phyloP scores from a whole-genome alignment of 2,113 vertebrate genomes.

The Pluvialis apricaria region DNA sequence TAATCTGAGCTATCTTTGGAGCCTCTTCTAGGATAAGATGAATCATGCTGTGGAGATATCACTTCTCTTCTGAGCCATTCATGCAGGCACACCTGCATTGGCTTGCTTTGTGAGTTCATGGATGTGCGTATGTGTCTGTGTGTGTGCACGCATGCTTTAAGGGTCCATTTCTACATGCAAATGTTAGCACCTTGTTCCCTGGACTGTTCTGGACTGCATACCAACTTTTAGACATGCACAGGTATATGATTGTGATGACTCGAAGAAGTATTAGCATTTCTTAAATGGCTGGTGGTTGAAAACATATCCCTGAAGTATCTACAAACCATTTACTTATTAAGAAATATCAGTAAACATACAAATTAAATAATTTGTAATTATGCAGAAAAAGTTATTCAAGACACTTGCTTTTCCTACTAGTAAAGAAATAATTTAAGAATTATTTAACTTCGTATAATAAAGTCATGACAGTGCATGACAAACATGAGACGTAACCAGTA shows the following conservation, averaged over 20 bases:
- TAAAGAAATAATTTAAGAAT: not conserved
- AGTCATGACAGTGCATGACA: not conserved
- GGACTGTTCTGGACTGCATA: not conserved
- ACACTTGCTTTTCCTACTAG: not conserved
- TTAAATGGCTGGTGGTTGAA: not conserved
- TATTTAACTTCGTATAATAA: not conserved
- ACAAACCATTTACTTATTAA: not conserved
- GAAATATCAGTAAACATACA: not conserved
- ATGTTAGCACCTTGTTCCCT: not conserved
- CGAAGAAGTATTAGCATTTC: not conserved
- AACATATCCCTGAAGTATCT: not conserved
- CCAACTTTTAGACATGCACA: not conserved
- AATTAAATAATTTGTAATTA: not conserved
- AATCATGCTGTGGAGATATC: not conserved
- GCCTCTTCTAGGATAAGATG: not conserved
- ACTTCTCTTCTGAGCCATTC: not conserved
- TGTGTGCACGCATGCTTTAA: rapidly evolving
- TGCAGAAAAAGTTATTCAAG: not conserved
- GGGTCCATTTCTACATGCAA: not conserved
- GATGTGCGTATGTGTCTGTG: not conserved
- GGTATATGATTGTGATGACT: not conserved
- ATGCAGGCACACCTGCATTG: not conserved
- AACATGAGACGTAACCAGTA: not conserved
- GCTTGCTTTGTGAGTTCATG: not conserved
- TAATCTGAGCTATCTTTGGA: not conserved